Conservation (phyloP, 2,888 invertebrate genomes). For the Stratiomys singularior region DNA sequence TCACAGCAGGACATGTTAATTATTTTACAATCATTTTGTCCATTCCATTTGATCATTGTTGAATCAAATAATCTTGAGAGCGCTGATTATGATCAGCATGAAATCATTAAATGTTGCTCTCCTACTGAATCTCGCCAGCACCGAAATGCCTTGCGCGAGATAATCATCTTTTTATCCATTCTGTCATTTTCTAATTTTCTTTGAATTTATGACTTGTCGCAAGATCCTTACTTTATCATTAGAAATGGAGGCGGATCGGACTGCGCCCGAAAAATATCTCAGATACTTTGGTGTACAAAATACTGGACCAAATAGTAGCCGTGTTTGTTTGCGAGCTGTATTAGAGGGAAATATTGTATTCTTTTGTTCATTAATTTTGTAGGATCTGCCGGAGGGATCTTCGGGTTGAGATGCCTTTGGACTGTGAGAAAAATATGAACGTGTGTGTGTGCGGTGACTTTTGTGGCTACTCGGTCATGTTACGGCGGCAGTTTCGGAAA, state of each 20-base stretch:
- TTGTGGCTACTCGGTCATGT: background rate
- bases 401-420: too few relatives aligned
- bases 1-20: too few relatives aligned
- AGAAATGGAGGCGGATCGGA: background rate
- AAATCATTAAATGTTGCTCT: background rate
- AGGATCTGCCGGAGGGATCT: background rate
- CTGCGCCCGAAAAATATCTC: background rate
- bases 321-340: background rate
- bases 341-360: background rate
- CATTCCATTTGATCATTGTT: background rate
- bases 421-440: slow-evolving; percentile 15
- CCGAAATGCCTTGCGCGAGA: background rate
- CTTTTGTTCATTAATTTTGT: slow-evolving; percentile 23
- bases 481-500: background rate
- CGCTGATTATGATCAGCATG: background rate
- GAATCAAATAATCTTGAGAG: background rate
- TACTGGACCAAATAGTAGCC: background rate
- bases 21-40: too few relatives aligned
- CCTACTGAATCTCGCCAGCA: background rate
- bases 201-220: slow-evolving; percentile 22
- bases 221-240: background rate
- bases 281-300: background rate
- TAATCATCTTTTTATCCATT: slow-evolving; percentile 1
- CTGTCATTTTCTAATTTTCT: slow-evolving; percentile 5
- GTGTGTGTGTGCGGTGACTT: background rate